Evolutionary conservation across 2,888 invertebrate species (phyloP), one percentile per base, ranked within the genome.

Genomic region (Bugulina stolonifera): DNA sequence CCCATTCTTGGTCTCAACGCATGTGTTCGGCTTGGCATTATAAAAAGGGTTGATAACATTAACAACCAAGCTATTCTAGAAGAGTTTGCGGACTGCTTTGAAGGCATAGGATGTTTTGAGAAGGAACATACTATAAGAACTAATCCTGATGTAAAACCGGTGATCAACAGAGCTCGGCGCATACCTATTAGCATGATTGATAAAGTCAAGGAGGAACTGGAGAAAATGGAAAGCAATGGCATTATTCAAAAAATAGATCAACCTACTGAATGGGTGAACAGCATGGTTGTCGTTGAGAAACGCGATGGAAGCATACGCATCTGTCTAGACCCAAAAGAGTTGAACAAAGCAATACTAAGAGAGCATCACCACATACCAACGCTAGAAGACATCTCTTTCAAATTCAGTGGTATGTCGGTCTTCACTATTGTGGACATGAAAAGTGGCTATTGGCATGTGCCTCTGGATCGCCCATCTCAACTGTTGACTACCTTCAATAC

Each of bases 311-410:
- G 22, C 22, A 22, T 58, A 5, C 64, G 64, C 14, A 18, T 58
- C 14, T 58, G 64, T 23, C 10, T 58, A 25, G 64, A 58, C 27
- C 64, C 64, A n/a, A n/a, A 10, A 27, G 64, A 10, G n/a, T 58
- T 23, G 23, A 10, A 58, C 64, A 58, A 27, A 58, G 64, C 64
- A 10, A 58, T 58, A 25, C 14, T 25, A 10, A 10, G 64, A 18
- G 64, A 58, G 64, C 64, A 58, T 10, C 64, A 58, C 64, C 64
- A 58, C 23, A n/a, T 58, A 27, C 64, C 23, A 5, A 58, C 64
- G 10, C 64, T 27, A 23, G 64, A 58, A 10, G 64, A 58, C 64
- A 58, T 23, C 10, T 10, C 27, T 58, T 25, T 25, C 64, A 58
- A 27, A 10, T 27, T 58, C 23, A 25, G 25, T 27, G 23, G 64